A percentile compares a stretch with the other conserved stretches of the same genome.
Evolutionary conservation across 2,113 vertebrate species (phyloP).

Genomic region (Sorex araneus): DNA sequence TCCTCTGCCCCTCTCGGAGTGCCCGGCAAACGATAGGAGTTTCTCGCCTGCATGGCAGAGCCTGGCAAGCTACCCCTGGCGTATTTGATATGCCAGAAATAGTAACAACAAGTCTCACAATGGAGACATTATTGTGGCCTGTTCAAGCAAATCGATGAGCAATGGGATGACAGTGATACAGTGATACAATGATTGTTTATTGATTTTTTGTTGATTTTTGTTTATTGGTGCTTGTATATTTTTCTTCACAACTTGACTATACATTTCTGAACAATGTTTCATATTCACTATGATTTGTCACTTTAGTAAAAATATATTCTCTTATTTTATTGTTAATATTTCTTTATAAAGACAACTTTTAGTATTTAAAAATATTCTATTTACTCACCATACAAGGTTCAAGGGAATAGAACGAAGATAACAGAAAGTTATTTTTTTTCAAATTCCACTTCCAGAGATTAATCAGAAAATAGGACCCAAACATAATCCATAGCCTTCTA

Average conservation of each 20-base stretch:
- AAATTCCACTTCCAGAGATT: constrained; percentile 6
- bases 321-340: constrained; percentile 10
- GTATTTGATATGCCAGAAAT: too few species aligned
- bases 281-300: neutral
- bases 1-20: too few species aligned
- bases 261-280: neutral
- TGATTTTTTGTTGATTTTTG: neutral
- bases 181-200: too few species aligned
- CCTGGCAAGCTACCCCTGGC: too few species aligned
- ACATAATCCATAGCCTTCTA: neutral
- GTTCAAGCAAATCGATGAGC: too few species aligned
- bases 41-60: too few species aligned
- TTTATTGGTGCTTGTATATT: neutral
- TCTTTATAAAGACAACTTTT: neutral
- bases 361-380: constrained; percentile 7
- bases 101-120: too few species aligned
- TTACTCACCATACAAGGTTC: constrained; percentile 17
- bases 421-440: neutral
- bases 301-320: neutral
- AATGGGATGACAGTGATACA: too few species aligned
- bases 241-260: neutral
- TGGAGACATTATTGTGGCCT: too few species aligned
- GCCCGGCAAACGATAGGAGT: too few species aligned
- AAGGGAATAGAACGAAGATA: constrained; percentile 11
- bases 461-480: neutral